Percentiles rank a stretch among this genome's conserved stretches.
Evolutionary conservation across 2,797 vertebrate species (phyloP).

Genomic region (Apogon hyalosoma): DNA sequence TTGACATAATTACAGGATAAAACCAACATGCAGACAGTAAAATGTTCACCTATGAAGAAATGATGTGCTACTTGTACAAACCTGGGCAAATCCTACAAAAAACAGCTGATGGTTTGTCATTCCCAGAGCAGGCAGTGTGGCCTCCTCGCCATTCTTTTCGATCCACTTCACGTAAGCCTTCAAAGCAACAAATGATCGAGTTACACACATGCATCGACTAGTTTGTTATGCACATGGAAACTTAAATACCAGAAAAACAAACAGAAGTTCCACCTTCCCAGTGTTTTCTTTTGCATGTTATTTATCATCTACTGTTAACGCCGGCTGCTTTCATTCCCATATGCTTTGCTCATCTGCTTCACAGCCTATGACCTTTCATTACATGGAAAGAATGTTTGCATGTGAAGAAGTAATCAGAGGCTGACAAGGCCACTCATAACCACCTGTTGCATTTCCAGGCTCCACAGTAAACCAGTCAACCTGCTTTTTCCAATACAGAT

Average conservation of each 20-base stretch:
- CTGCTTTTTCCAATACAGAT: conserved; percentile 71
- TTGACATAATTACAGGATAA: too few species aligned
- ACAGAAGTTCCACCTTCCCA: neutral
- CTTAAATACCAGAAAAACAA: neutral
- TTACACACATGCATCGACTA: conserved; percentile 48
- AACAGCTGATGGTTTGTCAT: conserved; percentile 97
- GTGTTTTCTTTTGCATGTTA: neutral
- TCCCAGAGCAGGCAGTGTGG: conserved; percentile 88
- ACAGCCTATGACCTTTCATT: conserved; percentile 78
- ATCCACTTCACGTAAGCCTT: conserved; percentile 98
- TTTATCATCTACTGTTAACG: neutral
- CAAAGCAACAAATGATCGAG: conserved; percentile 52
- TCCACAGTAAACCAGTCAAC: conserved; percentile 61
- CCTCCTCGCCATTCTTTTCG: conserved; percentile 90
- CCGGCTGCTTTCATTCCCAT: conserved; percentile 31
- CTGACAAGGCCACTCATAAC: conserved; percentile 61
- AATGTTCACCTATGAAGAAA: too few species aligned
- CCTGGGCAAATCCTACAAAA: conserved; percentile 97
- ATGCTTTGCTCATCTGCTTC: conserved; percentile 60
- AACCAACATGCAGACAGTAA: too few species aligned
- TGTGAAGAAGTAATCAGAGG: conserved; percentile 70
- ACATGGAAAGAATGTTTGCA: conserved; percentile 80
- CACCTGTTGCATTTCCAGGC: conserved; percentile 79
- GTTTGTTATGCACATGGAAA: conserved; percentile 12
- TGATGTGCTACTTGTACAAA: conserved; percentile 68